Conservation (phyloP, 2,113 vertebrate genomes). For the Seriola aureovittata region DNA sequence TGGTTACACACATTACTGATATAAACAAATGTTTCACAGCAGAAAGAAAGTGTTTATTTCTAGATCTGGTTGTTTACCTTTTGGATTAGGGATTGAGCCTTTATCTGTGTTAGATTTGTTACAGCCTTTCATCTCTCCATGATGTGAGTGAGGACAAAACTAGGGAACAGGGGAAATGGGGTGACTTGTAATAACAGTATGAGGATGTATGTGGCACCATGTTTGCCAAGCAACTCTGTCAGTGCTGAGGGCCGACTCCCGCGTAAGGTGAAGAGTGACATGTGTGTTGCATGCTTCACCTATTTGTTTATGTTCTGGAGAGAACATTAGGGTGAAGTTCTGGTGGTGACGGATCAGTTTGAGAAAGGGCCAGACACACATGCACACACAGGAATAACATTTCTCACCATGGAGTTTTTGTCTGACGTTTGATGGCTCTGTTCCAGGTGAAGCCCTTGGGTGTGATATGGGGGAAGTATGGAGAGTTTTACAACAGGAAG, state of each 20-base stretch:
- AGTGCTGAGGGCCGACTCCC: neutral
- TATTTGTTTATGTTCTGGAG: constrained; percentile 11
- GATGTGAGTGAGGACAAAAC: no score
- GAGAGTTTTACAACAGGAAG: constrained; percentile 95
- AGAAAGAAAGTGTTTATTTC: neutral
- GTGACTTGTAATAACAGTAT: no score
- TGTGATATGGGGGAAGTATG: constrained; percentile 98
- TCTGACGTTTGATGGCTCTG: neutral
- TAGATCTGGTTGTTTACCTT: neutral
- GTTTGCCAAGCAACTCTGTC: no score
- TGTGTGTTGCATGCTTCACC: neutral
- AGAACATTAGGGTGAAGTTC: neutral
- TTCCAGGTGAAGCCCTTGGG: constrained; percentile 96
- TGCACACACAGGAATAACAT: constrained; percentile 4
- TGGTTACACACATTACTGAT: constrained; percentile 2
- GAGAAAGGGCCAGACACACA: neutral
- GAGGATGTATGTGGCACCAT: no score
- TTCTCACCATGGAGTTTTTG: neutral
- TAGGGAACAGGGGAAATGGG: no score
- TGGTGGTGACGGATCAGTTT: neutral
- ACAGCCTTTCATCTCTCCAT: neutral
- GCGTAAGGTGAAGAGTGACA: neutral
- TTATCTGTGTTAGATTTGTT: no score
- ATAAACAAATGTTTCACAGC: neutral
- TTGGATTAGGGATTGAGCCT: no score